Evolutionary conservation across 30 jellyfish, hydroid and myxozoan species (phyloP).

Genomic region (Mastigias papua): DNA sequence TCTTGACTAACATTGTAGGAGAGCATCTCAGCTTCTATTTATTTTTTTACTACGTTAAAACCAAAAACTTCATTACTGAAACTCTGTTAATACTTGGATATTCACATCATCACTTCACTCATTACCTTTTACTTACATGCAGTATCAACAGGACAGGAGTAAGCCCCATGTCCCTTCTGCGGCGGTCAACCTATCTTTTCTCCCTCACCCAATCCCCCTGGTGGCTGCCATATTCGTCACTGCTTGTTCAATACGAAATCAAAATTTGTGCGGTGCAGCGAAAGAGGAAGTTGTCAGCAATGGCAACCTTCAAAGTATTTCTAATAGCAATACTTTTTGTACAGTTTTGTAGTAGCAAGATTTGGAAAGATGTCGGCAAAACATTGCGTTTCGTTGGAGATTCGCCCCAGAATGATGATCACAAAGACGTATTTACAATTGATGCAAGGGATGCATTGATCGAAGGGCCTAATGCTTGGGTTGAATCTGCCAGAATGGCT

Average conservation of each 20-base stretch:
- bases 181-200: too few relatives aligned
- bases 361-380: slow-evolving; percentile 66
- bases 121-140: too few relatives aligned
- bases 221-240: not conserved
- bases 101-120: too few relatives aligned
- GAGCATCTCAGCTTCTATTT: too few relatives aligned
- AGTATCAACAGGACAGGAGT: too few relatives aligned
- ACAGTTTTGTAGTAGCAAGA: slow-evolving; percentile 15
- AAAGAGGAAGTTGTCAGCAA: not conserved
- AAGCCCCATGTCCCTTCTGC: too few relatives aligned
- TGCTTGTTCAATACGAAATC: not conserved
- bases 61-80: too few relatives aligned
- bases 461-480: slow-evolving; percentile 48
- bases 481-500: slow-evolving; percentile 18
- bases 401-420: slow-evolving; percentile 43
- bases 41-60: too few relatives aligned
- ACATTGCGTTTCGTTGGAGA: slow-evolving; percentile 28
- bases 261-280: not conserved
- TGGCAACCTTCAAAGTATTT: not conserved
- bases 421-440: slow-evolving; percentile 29
- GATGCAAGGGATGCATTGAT: slow-evolving; percentile 50
- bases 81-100: too few relatives aligned
- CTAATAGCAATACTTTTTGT: not conserved
- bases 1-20: too few relatives aligned
- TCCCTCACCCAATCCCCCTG: not conserved